A percentile compares a stretch with the other conserved stretches of the same genome.
Conservation (phyloP, 2,888 invertebrate genomes). For the Actias luna region DNA sequence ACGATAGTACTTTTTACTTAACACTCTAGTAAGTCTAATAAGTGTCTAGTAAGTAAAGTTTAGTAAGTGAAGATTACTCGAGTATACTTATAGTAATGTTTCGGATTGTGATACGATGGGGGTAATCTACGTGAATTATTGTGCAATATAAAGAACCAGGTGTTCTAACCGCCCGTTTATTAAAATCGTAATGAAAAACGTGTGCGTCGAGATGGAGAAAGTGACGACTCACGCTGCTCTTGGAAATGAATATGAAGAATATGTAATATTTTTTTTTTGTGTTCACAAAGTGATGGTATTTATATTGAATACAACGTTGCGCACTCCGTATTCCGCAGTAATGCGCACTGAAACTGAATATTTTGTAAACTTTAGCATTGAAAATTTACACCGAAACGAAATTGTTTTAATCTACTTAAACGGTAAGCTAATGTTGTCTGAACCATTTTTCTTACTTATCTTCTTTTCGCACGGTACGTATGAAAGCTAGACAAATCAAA, state of each 20-base stretch:
- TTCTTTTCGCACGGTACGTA: no score
- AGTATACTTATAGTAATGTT: background rate
- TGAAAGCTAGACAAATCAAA: no score
- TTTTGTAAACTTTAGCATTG: no score
- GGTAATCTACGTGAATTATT: constrained; percentile 1
- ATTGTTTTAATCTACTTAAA: no score
- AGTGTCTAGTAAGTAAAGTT: background rate
- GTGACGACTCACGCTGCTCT: background rate
- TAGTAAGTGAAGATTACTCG: background rate
- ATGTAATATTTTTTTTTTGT: background rate
- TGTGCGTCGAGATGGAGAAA: background rate
- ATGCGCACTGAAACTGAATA: no score
- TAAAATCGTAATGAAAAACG: constrained; percentile 7
- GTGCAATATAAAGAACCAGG: constrained; percentile 7
- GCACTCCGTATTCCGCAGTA: no score
- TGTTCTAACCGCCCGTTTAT: constrained; percentile 4
- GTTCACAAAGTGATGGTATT: background rate
- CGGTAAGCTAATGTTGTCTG: no score
- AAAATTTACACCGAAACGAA: no score
- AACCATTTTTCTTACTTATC: no score
- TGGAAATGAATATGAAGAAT: background rate
- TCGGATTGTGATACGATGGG: background rate
- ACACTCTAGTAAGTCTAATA: no score
- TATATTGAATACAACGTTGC: background rate
- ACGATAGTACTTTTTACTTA: no score